Evolutionary conservation across 2,888 invertebrate genomes (phyloP), one percentile per base, ranked within the genome.

Genomic region (Colletes collaris): DNA sequence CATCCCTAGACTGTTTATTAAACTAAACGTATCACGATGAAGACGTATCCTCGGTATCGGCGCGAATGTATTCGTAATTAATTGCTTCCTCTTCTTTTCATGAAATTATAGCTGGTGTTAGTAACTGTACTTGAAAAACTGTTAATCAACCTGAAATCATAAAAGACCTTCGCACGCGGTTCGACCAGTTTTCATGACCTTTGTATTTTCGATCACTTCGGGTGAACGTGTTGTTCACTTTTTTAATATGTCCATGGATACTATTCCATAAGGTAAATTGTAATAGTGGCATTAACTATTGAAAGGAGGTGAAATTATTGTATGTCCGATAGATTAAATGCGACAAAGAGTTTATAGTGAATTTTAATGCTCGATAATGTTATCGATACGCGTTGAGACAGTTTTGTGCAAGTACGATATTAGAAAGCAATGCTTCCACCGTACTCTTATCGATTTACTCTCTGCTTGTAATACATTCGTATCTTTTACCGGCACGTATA

Each of bases 51-150:
- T 59, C 49, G 64, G 52, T 76, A 76, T 69, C 49, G 53, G 64
- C 44, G 68, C 46, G 69, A 78, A 62, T 55, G 55, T 7, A 55
- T 70, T 70, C 50, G 50, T 60, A 77, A 78, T 78, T 69, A 78
- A 76, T 60, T 37, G 46, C 65, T 77, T 78, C 70, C 78, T 60
- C 55, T 70, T 59, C 60, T 55, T 70, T 65, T 50, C 27, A 19
- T 69, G 35, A 65, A 77, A 78, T 69, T 69, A 46, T 50, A 52
- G 52, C 27, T 27, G 16, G 53, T 16, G 16, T 62, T 44, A 13
- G 46, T 78, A 78, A 78, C 77, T 77, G 77, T 77, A 78, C 70
- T 56, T 70, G 70, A 65, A 78, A 78, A 78, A 78, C 78, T 78
- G 77, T 78, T 78, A 77, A 78, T 78, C 77, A 76, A 77, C 77